Conservation (phyloP, 2,888 invertebrate genomes). For the Hirtodrosophila cameraria region DNA sequence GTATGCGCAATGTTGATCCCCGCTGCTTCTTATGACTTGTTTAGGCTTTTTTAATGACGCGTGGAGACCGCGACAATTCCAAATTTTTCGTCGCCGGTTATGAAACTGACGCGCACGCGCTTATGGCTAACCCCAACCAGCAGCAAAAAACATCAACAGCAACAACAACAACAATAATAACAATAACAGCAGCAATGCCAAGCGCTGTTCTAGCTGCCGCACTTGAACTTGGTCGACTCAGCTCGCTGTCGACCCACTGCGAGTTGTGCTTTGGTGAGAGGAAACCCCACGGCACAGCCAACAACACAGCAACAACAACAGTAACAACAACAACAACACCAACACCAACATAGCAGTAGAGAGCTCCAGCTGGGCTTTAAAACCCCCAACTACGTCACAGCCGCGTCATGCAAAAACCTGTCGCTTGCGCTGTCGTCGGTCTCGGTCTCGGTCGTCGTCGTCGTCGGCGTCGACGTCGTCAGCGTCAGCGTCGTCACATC, state of each 20-base stretch:
- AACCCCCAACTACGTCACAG: slow-evolving; percentile 65
- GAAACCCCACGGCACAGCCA: slow-evolving; percentile 70
- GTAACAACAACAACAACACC: slow-evolving; percentile 8
- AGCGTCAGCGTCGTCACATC: slow-evolving; percentile 33
- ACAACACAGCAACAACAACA: slow-evolving; percentile 21
- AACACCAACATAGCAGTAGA: slow-evolving; percentile 9
- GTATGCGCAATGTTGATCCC: slow-evolving; percentile 46
- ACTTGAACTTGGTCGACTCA: slow-evolving; percentile 77
- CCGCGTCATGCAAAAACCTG: slow-evolving; percentile 80
- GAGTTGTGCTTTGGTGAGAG: slow-evolving; percentile 68
- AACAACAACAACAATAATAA: slow-evolving; percentile 8
- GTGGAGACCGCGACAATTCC: slow-evolving; percentile 57
- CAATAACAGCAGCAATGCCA: slow-evolving; percentile 57
- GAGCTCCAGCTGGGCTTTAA: slow-evolving; percentile 36
- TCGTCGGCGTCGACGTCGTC: slow-evolving; percentile 29
- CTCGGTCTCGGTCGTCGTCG: slow-evolving; percentile 49
- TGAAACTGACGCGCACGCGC: slow-evolving; percentile 71
- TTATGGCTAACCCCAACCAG: slow-evolving; percentile 63
- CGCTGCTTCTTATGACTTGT: slow-evolving; percentile 50
- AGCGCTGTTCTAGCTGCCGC: slow-evolving; percentile 75
- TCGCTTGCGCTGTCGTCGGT: slow-evolving; percentile 40
- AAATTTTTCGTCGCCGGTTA: slow-evolving; percentile 50
- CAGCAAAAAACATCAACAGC: slow-evolving; percentile 22
- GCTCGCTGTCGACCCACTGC: slow-evolving; percentile 71
- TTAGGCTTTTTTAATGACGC: slow-evolving; percentile 72